Evolutionary conservation across 1,140 invertebrate genomes (phyloP).

Genomic region (Ectropis grisescens): DNA sequence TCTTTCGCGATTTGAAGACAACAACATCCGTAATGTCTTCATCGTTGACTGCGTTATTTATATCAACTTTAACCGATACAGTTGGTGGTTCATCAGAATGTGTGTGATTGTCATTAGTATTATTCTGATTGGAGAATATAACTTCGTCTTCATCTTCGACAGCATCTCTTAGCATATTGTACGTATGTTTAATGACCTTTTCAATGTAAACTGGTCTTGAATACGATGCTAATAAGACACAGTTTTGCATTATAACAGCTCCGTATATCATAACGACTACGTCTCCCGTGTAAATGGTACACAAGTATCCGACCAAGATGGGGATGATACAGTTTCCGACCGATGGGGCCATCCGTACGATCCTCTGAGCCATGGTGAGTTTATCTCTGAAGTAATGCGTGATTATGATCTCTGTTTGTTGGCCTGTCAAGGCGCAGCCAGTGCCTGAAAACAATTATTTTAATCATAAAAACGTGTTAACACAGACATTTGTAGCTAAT

Average conservation of each 20-base stretch:
- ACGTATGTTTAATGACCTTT: constrained; percentile 48
- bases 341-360: constrained; percentile 51
- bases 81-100: constrained; percentile 1
- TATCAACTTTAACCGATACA: constrained; percentile 31
- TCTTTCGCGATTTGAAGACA: constrained; percentile 50
- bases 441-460: constrained; percentile 38
- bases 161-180: constrained; percentile 56
- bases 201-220: constrained; percentile 58
- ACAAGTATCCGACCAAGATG: constrained; percentile 44
- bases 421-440: constrained; percentile 55
- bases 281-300: constrained; percentile 34
- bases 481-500: no score
- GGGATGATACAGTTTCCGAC: constrained; percentile 50
- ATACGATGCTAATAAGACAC: constrained; percentile 47
- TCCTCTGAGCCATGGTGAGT: constrained; percentile 40
- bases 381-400: constrained; percentile 63
- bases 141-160: constrained; percentile 65
- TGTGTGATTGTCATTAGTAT: constrained; percentile 1
- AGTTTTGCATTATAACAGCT: constrained; percentile 62
- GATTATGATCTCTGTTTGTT: constrained; percentile 63
- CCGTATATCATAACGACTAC: constrained; percentile 53
- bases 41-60: constrained; percentile 21
- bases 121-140: constrained; percentile 51
- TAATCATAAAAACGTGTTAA: no score
- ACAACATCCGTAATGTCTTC: constrained; percentile 52